phyloP scores from a whole-genome alignment of 2,888 invertebrate species.

The Phyllotreta striolata region DNA sequence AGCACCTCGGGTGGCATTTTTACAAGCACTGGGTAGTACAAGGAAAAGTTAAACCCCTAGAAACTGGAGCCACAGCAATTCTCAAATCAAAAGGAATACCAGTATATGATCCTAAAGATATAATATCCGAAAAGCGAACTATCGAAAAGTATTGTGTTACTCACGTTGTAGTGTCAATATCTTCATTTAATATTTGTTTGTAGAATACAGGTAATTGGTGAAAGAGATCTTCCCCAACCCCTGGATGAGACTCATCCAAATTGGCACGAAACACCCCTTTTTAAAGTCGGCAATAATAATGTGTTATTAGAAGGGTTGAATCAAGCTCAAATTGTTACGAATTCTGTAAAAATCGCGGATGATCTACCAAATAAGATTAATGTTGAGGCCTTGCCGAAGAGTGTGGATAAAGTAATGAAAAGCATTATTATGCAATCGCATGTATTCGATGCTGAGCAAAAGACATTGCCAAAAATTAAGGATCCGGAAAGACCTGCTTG shows the following conservation, averaged over 20 bases:
- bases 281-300: slow-evolving; percentile 68
- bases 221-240: slow-evolving; percentile 58
- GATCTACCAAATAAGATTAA: slow-evolving; percentile 70
- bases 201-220: slow-evolving; percentile 60
- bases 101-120: slow-evolving; percentile 70
- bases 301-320: slow-evolving; percentile 75
- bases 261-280: slow-evolving; percentile 70
- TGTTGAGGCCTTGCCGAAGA: slow-evolving; percentile 61
- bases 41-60: slow-evolving; percentile 67
- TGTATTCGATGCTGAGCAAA: slow-evolving; percentile 81
- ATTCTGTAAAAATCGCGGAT: slow-evolving; percentile 72
- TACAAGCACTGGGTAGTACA: slow-evolving; percentile 76
- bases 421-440: slow-evolving; percentile 71
- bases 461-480: slow-evolving; percentile 77
- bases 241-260: slow-evolving; percentile 70
- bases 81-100: slow-evolving; percentile 68
- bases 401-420: slow-evolving; percentile 69
- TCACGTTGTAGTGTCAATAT: neutral
- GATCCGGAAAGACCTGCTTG: slow-evolving; percentile 75
- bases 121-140: slow-evolving; percentile 62
- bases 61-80: slow-evolving; percentile 65
- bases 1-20: slow-evolving; percentile 78
- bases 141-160: slow-evolving; percentile 44
- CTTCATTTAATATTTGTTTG: slow-evolving; percentile 38
- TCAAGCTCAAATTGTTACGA: slow-evolving; percentile 85